Percentiles rank a stretch among this genome's conserved stretches.
These are phyloP conservation scores for Sinosuthora webbiana DNA, from an alignment of 2,113 vertebrate species.

Conservation along the genomic window DNA sequence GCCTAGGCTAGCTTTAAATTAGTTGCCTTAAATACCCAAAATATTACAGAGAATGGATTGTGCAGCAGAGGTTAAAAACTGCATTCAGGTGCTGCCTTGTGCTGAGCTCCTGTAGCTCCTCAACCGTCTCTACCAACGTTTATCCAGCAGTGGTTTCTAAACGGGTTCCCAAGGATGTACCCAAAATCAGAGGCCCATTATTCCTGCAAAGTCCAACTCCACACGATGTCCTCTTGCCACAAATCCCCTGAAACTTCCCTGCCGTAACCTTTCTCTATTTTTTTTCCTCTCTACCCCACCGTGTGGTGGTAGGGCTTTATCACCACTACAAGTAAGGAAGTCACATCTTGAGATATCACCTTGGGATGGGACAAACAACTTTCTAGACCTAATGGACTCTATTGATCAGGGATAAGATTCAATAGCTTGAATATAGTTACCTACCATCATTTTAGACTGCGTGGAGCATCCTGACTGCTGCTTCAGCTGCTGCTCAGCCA, in stretches of 20 bases:
- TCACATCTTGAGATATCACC: not conserved
- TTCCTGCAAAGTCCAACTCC: not conserved
- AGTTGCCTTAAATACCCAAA: not conserved
- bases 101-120: not conserved
- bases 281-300: not conserved
- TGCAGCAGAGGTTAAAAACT: not conserved
- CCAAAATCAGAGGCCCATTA: not conserved
- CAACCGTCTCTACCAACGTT: too few species aligned
- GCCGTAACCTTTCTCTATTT: not conserved
- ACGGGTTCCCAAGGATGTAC: not conserved
- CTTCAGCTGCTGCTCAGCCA: not conserved
- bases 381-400: not conserved
- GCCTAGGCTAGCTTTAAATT: not conserved
- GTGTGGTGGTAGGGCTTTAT: not conserved
- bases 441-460: not conserved
- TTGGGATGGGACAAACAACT: not conserved
- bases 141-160: not conserved
- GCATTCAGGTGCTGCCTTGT: not conserved
- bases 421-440: not conserved
- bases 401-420: not conserved
- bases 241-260: not conserved
- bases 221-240: not conserved
- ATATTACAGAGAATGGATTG: not conserved
- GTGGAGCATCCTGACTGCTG: not conserved
- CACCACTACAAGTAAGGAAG: not conserved